Evolutionary conservation across 2,797 vertebrate genomes (phyloP), one percentile per base, ranked within the genome.

Genomic region (Eleutherodactylus coqui): DNA sequence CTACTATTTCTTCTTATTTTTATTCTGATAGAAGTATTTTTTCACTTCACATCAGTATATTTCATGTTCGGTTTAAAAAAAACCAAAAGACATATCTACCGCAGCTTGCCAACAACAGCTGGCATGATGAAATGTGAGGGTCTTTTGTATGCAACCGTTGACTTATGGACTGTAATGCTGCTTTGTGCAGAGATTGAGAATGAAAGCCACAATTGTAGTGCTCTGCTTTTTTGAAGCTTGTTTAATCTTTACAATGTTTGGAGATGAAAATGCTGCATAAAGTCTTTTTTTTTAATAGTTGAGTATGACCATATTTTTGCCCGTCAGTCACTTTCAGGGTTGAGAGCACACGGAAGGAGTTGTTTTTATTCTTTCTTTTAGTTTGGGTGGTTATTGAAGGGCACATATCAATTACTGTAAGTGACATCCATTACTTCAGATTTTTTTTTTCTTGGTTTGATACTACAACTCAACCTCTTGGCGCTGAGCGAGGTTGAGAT

Each of bases 61-160:
- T 75, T 83, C 82, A 83, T 62, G 70, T 83, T 62, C 72, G 47
- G 24, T 24, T 60, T 75, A 62, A 60, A 79, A n/a, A 62, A 62
- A 51, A 43, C 69, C 38, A 62, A 83, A 29, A 75, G 36, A 32
- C 55, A n/a, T 32, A 19, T 38, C 41, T 53, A 62, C 38, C 3
- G 53, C 67, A 19, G 36, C 81, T 83, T 83, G 70, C 69, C 47
- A 83, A 47, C 70, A 36, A 38, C 82, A 75, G 82, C 70, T 75
- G 70, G 82, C 53, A 27, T 21, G 53, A 60, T 75, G 82, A 75
- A 75, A 62, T 49, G 80, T 60, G 17, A 38, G 19, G 51, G 47
- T 24, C 82, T 83, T 75, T 75, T 75, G 81, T 83, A 75, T 83
- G 70, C 82, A 75, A 83, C 70, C 27, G n/a, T 47, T 75, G 51